Evolutionary conservation across 1,140 invertebrate genomes (phyloP), one percentile per base, ranked within the genome.

Genomic region (Leptonema lineaticorne): DNA sequence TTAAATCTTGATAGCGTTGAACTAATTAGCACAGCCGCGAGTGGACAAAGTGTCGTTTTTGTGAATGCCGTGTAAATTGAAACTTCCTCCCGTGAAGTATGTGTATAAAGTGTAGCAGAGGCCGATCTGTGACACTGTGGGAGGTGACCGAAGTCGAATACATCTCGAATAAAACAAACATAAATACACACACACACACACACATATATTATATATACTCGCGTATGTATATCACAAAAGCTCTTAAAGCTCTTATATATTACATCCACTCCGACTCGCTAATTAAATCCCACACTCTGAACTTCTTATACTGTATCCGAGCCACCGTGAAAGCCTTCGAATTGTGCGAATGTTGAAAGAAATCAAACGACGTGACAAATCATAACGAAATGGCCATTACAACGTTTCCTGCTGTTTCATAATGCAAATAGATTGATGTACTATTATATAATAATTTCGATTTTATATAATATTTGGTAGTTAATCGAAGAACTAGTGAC

Each of bases 271-370:
- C 63, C 22, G 46, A 69, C 50, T 63, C 46, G 70, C 70, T 72
- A 72, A 72, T 72, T 72, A 72, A 69, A 69, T 72, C 70, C 70
- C 70, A 72, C 70, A 72, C 70, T 65, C 41, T n/a, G 63, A 53
- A 37, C 29, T 50, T 62, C 48, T 65, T 41, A 58, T 68, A 33
- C 20, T 20, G 26, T 29, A 14, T 9, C 20, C n/a, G 18, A 2
- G 4, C 14, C 33, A 27, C 28, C 57, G 24, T 24, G 24, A 59
- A 71, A 71, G 59, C 59, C 59, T 63, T 27, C 48, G 30, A 16
- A 53, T 53, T 53, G 16, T 41, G 37, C 37, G 37, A 41, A 41
- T n/a, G n/a, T n/a, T n/a, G n/a, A n/a, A n/a, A n/a, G n/a, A n/a
- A n/a, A n/a, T n/a, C n/a, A n/a, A n/a, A n/a, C n/a, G n/a, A n/a